phyloP scores from a whole-genome alignment of 2,888 invertebrate genomes.

The Lymantria monacha region DNA sequence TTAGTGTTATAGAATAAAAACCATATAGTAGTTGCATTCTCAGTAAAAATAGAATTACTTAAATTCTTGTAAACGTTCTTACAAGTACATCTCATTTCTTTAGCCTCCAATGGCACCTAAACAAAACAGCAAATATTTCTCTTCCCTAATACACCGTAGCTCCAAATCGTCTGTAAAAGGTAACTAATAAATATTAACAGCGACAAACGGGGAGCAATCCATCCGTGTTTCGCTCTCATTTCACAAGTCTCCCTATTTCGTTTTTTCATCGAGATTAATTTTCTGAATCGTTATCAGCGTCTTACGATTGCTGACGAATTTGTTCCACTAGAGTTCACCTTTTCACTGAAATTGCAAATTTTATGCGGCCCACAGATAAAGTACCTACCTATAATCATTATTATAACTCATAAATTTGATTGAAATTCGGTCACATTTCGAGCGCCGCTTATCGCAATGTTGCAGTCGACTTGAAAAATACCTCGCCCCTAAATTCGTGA shows the following conservation, averaged over 20 bases:
- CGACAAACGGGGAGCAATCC: conserved; percentile 53
- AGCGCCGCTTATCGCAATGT: conserved; percentile 69
- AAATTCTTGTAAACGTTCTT: too few species aligned
- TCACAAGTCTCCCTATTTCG: conserved; percentile 46
- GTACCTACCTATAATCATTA: conserved; percentile 79
- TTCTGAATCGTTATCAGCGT: conserved; percentile 75
- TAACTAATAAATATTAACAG: conserved; percentile 49
- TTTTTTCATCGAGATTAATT: conserved; percentile 75
- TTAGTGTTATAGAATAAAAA: too few species aligned
- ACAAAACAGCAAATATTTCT: conserved; percentile 1
- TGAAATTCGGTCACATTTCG: conserved; percentile 81
- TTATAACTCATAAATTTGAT: conserved; percentile 81
- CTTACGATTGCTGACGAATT: conserved; percentile 78
- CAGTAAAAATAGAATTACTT: too few species aligned
- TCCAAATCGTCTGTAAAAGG: conserved; percentile 41
- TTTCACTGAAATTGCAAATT: conserved; percentile 79
- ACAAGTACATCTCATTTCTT: too few species aligned
- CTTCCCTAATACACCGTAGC: conserved; percentile 17
- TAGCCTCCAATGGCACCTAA: background rate
- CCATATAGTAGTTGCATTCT: too few species aligned
- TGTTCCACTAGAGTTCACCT: conserved; percentile 79
- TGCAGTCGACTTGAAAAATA: conserved; percentile 80
- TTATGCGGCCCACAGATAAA: conserved; percentile 74
- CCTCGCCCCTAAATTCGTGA: conserved; percentile 52
- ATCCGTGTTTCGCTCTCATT: conserved; percentile 53